Evolutionary conservation across 2,797 vertebrate genomes (phyloP), one percentile per base, ranked within the genome.

Genomic region (Poliocrania exsul): DNA sequence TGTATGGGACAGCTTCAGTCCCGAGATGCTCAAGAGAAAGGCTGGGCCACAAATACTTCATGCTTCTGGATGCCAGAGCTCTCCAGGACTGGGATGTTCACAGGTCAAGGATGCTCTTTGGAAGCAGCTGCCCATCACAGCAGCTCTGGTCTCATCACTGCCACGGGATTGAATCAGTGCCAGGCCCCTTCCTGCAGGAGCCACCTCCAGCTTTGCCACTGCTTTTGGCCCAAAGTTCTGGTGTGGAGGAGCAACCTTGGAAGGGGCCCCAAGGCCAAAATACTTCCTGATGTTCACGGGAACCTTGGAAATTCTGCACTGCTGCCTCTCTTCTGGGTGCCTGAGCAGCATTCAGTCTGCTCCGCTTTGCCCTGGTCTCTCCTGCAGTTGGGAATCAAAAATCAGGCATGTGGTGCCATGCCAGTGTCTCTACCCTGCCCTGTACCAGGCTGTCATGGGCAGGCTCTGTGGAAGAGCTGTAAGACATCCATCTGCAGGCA

Each of bases 1-100:
- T 2, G 0, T 0, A 1, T 13, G 7, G 62, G 42, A 23, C 8
- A 11, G 20, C 35, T 38, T 17, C 5, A 5, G 0, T 3, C n/a
- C 20, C 0, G 1, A n/a, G 25, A 4, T 7, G 35, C 40, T 21
- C 37, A 2, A 1, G 10, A 17, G 20, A 13, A 20, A 14, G 24
- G 5, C 0, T 4, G 11, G 33, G 14, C 31, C 21, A 1, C 0
- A 25, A 77, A 8, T 6, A 0, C 6, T 33, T 33, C 0, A 1
- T 0, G 1, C 18, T 44, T 14, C 16, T 2, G 40, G 38, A 7
- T 11, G n/a, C 38, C 64, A 29, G 80, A 29, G 64, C 42, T 65
- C 20, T 20, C 71, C 38, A 21, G 69, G 65, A 3, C 14, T 3
- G 42, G 13, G 23, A 16, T 4, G 5, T 4, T 10, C 24, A 0